Evolutionary conservation across 2,113 vertebrate species (phyloP), one percentile per base, ranked within the genome.

Genomic region (Zosterops japonicus): DNA sequence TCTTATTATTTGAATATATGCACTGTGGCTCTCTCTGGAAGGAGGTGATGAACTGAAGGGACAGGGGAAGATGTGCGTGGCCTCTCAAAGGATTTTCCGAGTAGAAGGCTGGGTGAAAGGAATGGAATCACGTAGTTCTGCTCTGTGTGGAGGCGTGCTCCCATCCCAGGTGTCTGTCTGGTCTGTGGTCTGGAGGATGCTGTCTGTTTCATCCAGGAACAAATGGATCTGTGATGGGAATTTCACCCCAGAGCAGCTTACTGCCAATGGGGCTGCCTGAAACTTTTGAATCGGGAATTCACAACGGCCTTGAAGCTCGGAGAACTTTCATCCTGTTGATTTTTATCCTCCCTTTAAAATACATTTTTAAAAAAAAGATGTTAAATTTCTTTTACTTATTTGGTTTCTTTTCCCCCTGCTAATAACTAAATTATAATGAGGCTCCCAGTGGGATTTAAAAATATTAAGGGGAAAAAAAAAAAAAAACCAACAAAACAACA

Each of bases 351-450:
- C 33, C 36, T 71, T 90, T 75, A 87, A 92, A 89, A 50, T 33
- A 31, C 24, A 24, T 52, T 78, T 80, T 82, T 85, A 79, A 79
- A 31, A 8, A 10, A 35, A 36, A 82, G 59, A 90, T 82, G 91
- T 93, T 93, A 94, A 87, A 95, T 97, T 96, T 97, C 95, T 94
- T 97, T 89, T 94, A 96, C 96, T 95, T 97, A 95, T 89, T 98
- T 97, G 71, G 25, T 94, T 76, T 28, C 64, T 16, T 75, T 63
- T 75, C 14, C 46, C 39, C 24, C 63, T 82, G 82, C 96, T 98
- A 97, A 97, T 98, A 96, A 97, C 97, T 97, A 98, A 97, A 98
- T 98, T 97, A 97, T 97, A 98, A 97, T 96, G 94, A 97, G 92
- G 57, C 84, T 96, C 87, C 97, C 96, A 83, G 86, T 96, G 97